A percentile compares a stretch with the other conserved stretches of the same genome.
phyloP scores from a whole-genome alignment of 1,140 invertebrate genomes.

The Drosophila erecta region DNA sequence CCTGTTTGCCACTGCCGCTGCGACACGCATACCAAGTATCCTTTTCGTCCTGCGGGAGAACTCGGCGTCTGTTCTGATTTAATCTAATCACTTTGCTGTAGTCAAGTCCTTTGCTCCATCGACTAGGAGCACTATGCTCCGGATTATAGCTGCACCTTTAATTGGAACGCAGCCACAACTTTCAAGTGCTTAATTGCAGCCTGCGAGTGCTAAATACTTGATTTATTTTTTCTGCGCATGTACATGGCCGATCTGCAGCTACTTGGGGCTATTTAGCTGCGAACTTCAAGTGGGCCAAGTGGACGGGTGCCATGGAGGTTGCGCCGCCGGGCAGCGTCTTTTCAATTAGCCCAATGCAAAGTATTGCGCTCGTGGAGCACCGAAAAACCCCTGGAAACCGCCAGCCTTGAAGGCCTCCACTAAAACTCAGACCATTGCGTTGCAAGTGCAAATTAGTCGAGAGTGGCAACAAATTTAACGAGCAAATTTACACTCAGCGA shows the following conservation, averaged over 20 bases:
- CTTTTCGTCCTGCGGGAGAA: not conserved
- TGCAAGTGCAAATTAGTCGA: conserved; percentile 80
- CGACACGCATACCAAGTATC: conserved; percentile 34
- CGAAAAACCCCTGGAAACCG: not conserved
- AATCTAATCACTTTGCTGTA: not conserved
- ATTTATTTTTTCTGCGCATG: conserved; percentile 32
- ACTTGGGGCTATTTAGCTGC: conserved; percentile 31
- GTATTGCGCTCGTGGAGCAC: not conserved
- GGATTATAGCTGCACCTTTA: no score
- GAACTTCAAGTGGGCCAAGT: conserved; percentile 13
- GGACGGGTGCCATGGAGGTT: not conserved
- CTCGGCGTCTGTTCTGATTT: not conserved
- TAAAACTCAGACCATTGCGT: conserved; percentile 52
- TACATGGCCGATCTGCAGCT: conserved; percentile 22
- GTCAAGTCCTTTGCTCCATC: no score
- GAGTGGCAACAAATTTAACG: conserved; percentile 82
- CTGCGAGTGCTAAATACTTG: conserved; percentile 38
- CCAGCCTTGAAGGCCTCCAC: not conserved
- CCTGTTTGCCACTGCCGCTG: no score
- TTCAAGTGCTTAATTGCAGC: conserved; percentile 36
- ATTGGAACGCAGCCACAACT: not conserved
- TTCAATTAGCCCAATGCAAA: conserved; percentile 58
- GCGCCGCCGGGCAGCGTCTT: conserved; percentile 26
- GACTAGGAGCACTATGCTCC: no score
- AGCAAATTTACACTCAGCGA: conserved; percentile 80